Evolutionary conservation across 2,888 invertebrate species (phyloP).

Genomic region (Ferdinandea cuprea): DNA sequence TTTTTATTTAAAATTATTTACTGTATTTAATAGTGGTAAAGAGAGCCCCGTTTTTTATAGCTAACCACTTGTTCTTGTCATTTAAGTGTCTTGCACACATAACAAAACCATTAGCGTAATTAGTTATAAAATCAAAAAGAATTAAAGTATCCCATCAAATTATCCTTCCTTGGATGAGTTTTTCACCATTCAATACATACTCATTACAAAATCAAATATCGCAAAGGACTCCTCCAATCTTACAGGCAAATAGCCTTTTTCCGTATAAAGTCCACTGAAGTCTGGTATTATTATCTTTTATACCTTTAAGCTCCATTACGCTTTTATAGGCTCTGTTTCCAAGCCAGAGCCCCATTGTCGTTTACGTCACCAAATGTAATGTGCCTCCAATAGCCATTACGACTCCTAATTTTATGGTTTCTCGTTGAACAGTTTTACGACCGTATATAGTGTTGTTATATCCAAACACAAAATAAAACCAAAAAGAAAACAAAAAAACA

Average conservation of each 20-base stretch:
- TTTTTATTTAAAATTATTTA: too few species aligned
- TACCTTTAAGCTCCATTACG: constrained; percentile 58
- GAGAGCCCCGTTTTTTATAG: too few species aligned
- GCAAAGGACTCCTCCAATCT: constrained; percentile 7
- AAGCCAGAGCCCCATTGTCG: background rate
- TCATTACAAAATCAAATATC: constrained; percentile 36
- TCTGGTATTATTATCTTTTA: constrained; percentile 46
- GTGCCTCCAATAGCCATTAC: constrained; percentile 48
- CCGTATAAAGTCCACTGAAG: constrained; percentile 7
- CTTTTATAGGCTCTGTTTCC: constrained; percentile 42
- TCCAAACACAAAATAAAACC: constrained; percentile 1
- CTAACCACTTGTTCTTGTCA: too few species aligned
- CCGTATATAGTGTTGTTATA: constrained; percentile 23
- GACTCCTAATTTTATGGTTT: constrained; percentile 56
- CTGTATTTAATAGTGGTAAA: too few species aligned
- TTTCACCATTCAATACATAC: constrained; percentile 30
- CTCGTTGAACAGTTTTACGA: constrained; percentile 59
- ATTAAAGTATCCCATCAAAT: background rate
- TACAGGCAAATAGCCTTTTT: background rate
- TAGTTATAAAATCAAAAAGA: constrained; percentile 22
- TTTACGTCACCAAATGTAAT: constrained; percentile 18
- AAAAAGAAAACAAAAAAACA: too few species aligned
- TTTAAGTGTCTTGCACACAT: too few species aligned
- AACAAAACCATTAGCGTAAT: background rate
- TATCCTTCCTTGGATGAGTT: background rate